phyloP scores from a whole-genome alignment of 2,888 invertebrate genomes.

The Trichacis sp. region DNA sequence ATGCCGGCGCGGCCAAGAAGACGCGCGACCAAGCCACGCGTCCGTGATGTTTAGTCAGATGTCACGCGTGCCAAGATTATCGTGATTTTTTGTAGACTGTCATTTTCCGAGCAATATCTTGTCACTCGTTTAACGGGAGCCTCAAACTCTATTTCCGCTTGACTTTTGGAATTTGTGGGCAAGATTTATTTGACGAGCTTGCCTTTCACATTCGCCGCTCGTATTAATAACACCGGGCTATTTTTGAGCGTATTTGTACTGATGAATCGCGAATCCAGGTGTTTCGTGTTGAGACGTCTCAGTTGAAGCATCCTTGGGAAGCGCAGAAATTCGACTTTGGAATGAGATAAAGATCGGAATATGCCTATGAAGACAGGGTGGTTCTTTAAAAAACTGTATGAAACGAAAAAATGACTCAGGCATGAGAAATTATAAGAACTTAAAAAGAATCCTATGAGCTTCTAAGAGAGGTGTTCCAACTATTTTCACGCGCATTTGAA shows the following conservation, averaged over 20 bases:
- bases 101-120: constrained; percentile 28
- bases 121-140: constrained; percentile 9
- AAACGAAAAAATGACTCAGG: no score
- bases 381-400: no score
- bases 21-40: constrained; percentile 18
- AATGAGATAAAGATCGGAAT: no score
- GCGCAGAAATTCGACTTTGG: neutral
- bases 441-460: no score
- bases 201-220: constrained; percentile 2
- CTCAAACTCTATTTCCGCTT: constrained; percentile 23
- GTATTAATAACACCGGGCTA: constrained; percentile 57
- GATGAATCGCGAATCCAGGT: constrained; percentile 59
- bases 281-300: constrained; percentile 33
- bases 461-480: no score
- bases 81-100: constrained; percentile 49
- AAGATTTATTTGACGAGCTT: neutral
- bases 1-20: constrained; percentile 37
- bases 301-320: neutral
- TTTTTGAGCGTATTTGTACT: constrained; percentile 48
- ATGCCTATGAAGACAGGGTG: no score
- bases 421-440: no score
- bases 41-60: constrained; percentile 47
- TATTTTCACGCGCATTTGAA: no score
- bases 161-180: neutral
- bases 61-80: constrained; percentile 45